phyloP scores from a whole-genome alignment of 2,113 vertebrate species.

The Rutilus rutilus region DNA sequence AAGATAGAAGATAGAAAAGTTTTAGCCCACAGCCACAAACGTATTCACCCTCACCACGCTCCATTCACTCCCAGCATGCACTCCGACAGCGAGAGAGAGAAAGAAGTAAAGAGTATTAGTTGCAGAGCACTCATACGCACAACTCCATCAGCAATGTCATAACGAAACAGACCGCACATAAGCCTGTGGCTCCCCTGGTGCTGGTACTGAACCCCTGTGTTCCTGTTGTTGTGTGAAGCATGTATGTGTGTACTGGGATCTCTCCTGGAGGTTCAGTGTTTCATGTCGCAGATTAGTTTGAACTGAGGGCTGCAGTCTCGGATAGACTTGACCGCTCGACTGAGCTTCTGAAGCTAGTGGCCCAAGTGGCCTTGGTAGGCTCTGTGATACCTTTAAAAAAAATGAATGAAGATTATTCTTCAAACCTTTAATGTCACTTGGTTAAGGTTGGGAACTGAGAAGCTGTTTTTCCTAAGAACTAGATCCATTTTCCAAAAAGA shows the following conservation, averaged over 20 bases:
- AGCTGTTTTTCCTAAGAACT: background rate
- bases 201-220: constrained; percentile 60
- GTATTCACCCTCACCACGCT: no score
- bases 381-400: background rate
- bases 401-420: constrained; percentile 6
- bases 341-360: constrained; percentile 56
- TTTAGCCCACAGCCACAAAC: no score
- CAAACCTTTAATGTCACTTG: background rate
- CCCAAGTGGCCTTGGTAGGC: constrained; percentile 50
- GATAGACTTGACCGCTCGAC: constrained; percentile 65
- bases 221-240: constrained; percentile 70
- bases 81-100: constrained; percentile 19
- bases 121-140: constrained; percentile 55
- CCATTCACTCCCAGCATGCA: no score
- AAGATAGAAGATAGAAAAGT: no score
- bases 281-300: constrained; percentile 80
- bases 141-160: constrained; percentile 66
- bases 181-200: constrained; percentile 67
- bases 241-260: constrained; percentile 61
- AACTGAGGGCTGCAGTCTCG: constrained; percentile 70
- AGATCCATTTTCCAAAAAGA: background rate
- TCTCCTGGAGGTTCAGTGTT: constrained; percentile 74
- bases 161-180: constrained; percentile 63
- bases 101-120: constrained; percentile 61
- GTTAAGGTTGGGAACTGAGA: background rate